Evolutionary conservation across 2,797 vertebrate species (phyloP), one percentile per base, ranked within the genome.

Genomic region (Sebastes itinus): DNA sequence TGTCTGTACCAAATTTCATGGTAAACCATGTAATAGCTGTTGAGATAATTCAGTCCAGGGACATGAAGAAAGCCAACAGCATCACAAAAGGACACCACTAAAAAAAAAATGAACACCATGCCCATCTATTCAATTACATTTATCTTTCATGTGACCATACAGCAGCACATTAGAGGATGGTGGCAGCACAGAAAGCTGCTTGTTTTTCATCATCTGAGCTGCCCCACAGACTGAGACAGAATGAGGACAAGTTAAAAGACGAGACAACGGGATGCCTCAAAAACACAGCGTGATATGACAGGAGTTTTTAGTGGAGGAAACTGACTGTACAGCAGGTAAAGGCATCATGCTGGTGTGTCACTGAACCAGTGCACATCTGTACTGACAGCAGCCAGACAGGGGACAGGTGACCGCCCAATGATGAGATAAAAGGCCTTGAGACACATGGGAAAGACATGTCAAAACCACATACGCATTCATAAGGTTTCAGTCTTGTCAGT

Each of bases 171-270:
- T 28, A 30, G 27, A 72, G 46, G 30, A 66, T 55, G 49, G 10
- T 63, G 76, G 72, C 28, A 63, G 71, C 70, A 71, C 27, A 71
- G 33, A 73, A 74, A 75, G 16, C 69, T 68, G 20, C 7, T 70
- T 73, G 12, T 62, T 83, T 66, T 56, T 76, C 61, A 42, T 84
- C 63, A 27, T 77, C 72, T 74, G 35, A 6, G 63, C 77, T 59
- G 62, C 71, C n/a, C 28, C 14, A 46, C 78, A 78, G 68, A 72
- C 60, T 30, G 56, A 82, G 88, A 90, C 91, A 90, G 90, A 93
- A 92, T 85, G 67, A 80, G 86, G 75, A 77, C 81, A 58, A 68
- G 72, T 80, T 82, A 72, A 67, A 77, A 87, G 80, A 85, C 4
- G 2, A 88, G 68, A 87, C 61, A 68, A 78, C 65, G 69, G 72